Evolutionary conservation across 2,113 vertebrate genomes (phyloP).

Genomic region (Mus spicilegus): DNA sequence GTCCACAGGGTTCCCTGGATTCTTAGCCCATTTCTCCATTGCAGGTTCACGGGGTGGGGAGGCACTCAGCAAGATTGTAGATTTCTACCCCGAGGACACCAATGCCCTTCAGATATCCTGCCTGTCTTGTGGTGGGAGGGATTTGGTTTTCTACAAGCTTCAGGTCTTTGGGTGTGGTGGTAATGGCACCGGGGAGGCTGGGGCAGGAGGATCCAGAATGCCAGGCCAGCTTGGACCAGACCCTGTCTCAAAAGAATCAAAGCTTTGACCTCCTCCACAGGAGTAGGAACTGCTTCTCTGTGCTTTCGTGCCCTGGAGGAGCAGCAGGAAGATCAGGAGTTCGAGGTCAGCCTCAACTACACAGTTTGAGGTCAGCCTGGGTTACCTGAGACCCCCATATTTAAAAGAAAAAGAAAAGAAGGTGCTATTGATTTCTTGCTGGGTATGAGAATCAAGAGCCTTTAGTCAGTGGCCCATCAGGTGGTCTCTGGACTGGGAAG

Average conservation of each 20-base stretch:
- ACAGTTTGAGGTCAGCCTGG: background rate
- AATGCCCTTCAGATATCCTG: conserved; percentile 97
- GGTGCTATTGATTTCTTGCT: background rate
- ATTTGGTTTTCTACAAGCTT: background rate
- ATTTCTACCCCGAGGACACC: conserved; percentile 94
- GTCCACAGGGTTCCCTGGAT: rapidly evolving
- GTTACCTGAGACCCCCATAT: background rate
- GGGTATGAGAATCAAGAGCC: background rate
- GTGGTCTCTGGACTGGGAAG: background rate
- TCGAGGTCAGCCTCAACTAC: background rate
- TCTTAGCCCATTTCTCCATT: background rate
- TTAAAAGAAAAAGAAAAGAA: background rate
- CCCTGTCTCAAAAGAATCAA: background rate
- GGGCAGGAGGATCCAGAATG: background rate
- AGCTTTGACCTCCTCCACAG: background rate
- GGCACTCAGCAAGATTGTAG: conserved; percentile 82
- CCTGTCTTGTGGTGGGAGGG: background rate
- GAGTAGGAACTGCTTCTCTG: background rate
- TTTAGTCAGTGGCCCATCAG: background rate
- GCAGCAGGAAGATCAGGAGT: background rate
- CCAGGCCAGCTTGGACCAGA: background rate
- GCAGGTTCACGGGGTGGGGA: conserved; percentile 88
- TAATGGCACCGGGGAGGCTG: background rate
- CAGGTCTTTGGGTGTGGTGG: background rate
- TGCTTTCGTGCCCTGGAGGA: background rate